A percentile compares a stretch with the other conserved stretches of the same genome.
Evolutionary conservation across 53 echinoderm and acorn worm genomes (phyloP).

Genomic region (Hippasteria phrygiana): DNA sequence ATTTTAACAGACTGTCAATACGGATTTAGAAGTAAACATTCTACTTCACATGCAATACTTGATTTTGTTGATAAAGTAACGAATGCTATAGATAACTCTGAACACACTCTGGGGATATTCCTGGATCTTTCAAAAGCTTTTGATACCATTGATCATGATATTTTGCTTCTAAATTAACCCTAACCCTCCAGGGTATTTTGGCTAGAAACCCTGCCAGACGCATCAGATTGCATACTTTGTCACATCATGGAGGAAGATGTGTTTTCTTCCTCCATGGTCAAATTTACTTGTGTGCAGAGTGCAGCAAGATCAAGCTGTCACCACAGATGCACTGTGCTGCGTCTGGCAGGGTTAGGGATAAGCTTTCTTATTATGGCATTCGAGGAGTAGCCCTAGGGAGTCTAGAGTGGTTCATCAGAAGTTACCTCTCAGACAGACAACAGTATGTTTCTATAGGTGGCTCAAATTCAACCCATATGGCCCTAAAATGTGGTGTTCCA

Average conservation of each 20-base stretch:
- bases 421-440: background rate
- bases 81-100: background rate
- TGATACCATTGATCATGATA: conserved; percentile 22
- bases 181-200: too few relatives aligned
- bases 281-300: too few relatives aligned
- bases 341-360: too few relatives aligned
- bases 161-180: too few relatives aligned
- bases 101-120: conserved; percentile 1
- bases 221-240: too few relatives aligned
- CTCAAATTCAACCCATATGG: background rate
- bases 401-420: background rate
- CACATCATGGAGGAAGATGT: too few relatives aligned
- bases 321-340: too few relatives aligned
- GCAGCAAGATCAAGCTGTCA: too few relatives aligned
- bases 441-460: conserved; percentile 4
- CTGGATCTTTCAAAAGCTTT: conserved; percentile 38
- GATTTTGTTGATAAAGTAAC: background rate
- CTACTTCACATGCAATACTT: background rate
- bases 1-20: background rate
- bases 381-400: background rate
- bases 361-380: background rate
- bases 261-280: too few relatives aligned
- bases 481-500: background rate
- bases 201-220: too few relatives aligned
- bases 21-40: background rate